phyloP scores from a whole-genome alignment of 1,140 invertebrate genomes.

The Acromyrmex heyeri region DNA sequence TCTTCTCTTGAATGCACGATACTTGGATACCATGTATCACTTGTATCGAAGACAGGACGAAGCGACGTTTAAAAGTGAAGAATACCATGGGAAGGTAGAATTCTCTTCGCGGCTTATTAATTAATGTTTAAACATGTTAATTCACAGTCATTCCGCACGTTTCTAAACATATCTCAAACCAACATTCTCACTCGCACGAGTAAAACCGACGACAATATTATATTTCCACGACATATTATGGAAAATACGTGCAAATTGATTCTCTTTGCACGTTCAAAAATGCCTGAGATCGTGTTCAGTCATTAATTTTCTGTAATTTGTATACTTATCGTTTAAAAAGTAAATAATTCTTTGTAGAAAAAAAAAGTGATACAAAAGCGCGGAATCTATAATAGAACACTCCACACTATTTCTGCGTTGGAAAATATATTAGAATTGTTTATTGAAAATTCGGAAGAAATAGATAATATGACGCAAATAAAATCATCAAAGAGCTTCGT shows the following conservation, averaged over 20 bases:
- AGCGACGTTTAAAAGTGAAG: conserved; percentile 39
- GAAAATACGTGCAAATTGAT: conserved; percentile 5
- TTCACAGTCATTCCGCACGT: conserved; percentile 31
- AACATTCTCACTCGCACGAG: conserved; percentile 29
- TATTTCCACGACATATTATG: too few relatives aligned
- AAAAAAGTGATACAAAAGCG: neutral
- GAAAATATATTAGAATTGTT: neutral
- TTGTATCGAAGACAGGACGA: conserved; percentile 45
- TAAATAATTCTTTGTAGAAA: neutral
- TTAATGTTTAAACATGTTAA: conserved; percentile 46
- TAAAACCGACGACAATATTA: conserved; percentile 20
- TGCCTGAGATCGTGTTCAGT: too few relatives aligned
- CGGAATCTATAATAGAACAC: neutral
- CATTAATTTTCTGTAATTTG: neutral
- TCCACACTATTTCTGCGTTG: neutral
- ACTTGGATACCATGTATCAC: neutral
- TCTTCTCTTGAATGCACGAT: neutral
- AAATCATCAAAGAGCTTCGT: neutral
- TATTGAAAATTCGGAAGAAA: neutral
- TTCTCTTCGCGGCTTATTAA: conserved; percentile 38
- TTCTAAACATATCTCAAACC: conserved; percentile 20
- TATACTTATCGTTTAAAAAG: neutral
- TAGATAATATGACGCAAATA: neutral
- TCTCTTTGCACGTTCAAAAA: neutral
- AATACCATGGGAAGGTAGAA: conserved; percentile 3